phyloP scores from a whole-genome alignment of 1,140 invertebrate genomes.

The Pogonomyrmex barbatus region DNA sequence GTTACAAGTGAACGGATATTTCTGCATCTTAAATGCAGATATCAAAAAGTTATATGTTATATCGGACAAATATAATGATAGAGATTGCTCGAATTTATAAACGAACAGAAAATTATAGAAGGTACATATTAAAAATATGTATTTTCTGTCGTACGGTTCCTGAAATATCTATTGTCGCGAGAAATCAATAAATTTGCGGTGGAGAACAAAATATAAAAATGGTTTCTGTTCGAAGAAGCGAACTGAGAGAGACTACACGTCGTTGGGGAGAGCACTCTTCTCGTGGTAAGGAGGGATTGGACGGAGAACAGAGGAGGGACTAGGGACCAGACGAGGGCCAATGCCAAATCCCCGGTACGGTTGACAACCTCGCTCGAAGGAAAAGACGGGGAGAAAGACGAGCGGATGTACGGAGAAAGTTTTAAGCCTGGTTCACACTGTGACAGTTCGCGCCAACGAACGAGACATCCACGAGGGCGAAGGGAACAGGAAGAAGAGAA shows the following conservation, averaged over 20 bases:
- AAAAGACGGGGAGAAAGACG: slow-evolving; percentile 21
- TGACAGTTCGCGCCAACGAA: slow-evolving; percentile 25
- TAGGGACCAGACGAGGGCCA: slow-evolving; percentile 67
- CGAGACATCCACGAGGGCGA: neutral
- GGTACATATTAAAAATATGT: neutral
- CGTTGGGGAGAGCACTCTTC: neutral
- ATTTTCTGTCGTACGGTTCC: neutral
- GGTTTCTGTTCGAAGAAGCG: slow-evolving; percentile 24
- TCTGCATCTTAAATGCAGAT: neutral
- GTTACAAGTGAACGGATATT: neutral
- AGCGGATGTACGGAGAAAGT: slow-evolving; percentile 58
- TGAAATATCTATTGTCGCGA: neutral
- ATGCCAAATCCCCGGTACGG: slow-evolving; percentile 77
- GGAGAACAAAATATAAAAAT: slow-evolving; percentile 52
- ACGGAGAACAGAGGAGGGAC: slow-evolving; percentile 49
- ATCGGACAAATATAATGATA: neutral
- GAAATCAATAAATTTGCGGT: slow-evolving; percentile 19
- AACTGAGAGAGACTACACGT: slow-evolving; percentile 57
- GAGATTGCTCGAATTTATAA: neutral
- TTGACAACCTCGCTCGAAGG: slow-evolving; percentile 78
- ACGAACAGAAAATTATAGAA: neutral
- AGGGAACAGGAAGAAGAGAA: neutral
- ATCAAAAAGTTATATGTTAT: neutral
- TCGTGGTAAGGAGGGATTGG: slow-evolving; percentile 35
- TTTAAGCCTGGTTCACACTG: slow-evolving; percentile 66